Evolutionary conservation across 2,888 invertebrate species (phyloP), one percentile per base, ranked within the genome.

Genomic region (Endomychus coccineus): DNA sequence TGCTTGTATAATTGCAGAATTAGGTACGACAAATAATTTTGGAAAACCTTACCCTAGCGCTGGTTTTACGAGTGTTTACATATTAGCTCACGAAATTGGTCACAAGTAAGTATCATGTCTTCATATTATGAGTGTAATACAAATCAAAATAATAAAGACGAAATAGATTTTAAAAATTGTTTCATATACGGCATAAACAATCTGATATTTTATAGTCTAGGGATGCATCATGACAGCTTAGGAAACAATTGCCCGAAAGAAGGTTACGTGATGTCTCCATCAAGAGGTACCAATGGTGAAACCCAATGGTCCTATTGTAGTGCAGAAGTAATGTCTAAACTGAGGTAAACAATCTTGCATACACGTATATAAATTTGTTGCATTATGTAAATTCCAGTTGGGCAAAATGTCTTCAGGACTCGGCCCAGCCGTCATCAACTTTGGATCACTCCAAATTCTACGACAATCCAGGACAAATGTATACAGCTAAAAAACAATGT

Each of bases 51-150:
- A 83, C 64, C 85, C 85, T 3, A 85, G 85, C 21, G 82, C 85
- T 14, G 85, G 86, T n/a, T 84, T 85, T 61, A 83, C 83, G 11
- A 83, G 85, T 31, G 80, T 86, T 52, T 86, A 83, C 63, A 81
- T 86, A 56, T 73, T 84, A 43, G 85, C 85, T 1, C 86, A 86
- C 60, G 87, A 86, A 70, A 84, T 87, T 42, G 86, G 85, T 43
- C 86, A 83, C 65, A 85, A 84, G 84, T 85, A 73, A 68, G 73
- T 71, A 15, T 24, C 51, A 52, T 40, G 25, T 34, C 17, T 23
- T 4, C 4, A 19, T 15, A 17, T 16, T 29, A 33, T 7, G 2
- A 10, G 23, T 16, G 25, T n/a, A n/a, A 12, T 5, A 11, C 12
- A 35, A 28, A 14, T 7, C 10, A 31, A 34, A 11, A 12, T 32